Conservation (phyloP, 2,113 vertebrate genomes). For the Paradisaea rubra region DNA sequence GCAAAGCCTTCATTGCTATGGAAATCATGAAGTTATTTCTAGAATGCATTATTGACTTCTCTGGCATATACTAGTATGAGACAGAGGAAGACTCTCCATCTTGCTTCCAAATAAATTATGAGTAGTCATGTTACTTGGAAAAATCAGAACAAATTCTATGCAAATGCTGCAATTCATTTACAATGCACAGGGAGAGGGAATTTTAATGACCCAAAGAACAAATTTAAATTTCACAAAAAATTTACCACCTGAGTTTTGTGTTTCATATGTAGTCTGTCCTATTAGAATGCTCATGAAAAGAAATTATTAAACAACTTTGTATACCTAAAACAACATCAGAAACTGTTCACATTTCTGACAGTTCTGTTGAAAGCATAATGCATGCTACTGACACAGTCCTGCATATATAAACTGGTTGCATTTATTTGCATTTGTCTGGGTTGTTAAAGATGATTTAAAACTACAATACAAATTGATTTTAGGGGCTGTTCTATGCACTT, state of each 20-base stretch:
- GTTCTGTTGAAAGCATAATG: background rate
- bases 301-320: background rate
- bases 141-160: background rate
- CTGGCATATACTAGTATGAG: background rate
- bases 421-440: background rate
- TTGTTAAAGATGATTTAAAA: background rate
- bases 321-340: background rate
- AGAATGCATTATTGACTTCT: background rate
- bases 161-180: background rate
- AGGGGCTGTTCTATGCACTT: background rate
- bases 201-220: background rate
- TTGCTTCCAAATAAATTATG: background rate
- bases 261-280: background rate
- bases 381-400: background rate
- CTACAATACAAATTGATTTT: background rate
- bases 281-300: background rate
- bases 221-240: background rate
- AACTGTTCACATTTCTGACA: background rate
- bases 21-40: background rate
- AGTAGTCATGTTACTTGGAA: background rate
- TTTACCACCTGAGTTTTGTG: background rate
- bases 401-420: background rate
- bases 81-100: background rate
- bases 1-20: background rate
- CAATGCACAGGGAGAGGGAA: background rate